phyloP scores from a whole-genome alignment of 1,140 invertebrate genomes.

The Cyrtorhinus lividipennis region DNA sequence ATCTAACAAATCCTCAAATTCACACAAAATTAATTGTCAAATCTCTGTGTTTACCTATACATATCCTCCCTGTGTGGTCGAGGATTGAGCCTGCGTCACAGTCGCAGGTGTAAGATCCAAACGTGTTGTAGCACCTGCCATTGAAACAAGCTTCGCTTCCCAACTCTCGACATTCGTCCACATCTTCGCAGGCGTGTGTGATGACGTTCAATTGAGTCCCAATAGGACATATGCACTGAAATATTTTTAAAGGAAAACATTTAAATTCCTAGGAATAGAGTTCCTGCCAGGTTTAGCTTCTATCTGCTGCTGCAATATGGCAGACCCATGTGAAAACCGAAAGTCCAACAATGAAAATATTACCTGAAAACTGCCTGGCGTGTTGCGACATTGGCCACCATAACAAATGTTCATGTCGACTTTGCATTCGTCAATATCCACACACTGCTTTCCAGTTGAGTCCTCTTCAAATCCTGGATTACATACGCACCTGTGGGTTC shows the following conservation, averaged over 20 bases:
- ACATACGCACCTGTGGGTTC: slow-evolving; percentile 63
- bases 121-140: slow-evolving; percentile 65
- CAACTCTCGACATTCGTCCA: slow-evolving; percentile 61
- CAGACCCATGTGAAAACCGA: not conserved
- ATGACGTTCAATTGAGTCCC: slow-evolving; percentile 54
- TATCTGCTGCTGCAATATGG: not conserved
- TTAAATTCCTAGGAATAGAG: slow-evolving; percentile 27
- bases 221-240: slow-evolving; percentile 66
- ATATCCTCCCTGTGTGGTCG: slow-evolving; percentile 59
- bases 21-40: no score
- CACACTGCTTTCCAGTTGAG: slow-evolving; percentile 55
- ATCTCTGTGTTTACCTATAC: slow-evolving; percentile 48
- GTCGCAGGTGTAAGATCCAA: slow-evolving; percentile 62
- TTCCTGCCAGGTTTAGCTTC: no score
- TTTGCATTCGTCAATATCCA: slow-evolving; percentile 75
- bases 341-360: not conserved
- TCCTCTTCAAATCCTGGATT: slow-evolving; percentile 66
- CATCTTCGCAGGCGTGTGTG: slow-evolving; percentile 50
- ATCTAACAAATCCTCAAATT: no score
- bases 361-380: slow-evolving; percentile 36
- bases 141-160: slow-evolving; percentile 52
- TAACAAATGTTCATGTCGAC: slow-evolving; percentile 53
- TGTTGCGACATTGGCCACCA: slow-evolving; percentile 41
- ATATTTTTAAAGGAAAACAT: not conserved
- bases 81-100: slow-evolving; percentile 53